Evolutionary conservation across 30 jellyfish, hydroid and myxozoan genomes (phyloP).

Genomic region (Hydractinia echinata): DNA sequence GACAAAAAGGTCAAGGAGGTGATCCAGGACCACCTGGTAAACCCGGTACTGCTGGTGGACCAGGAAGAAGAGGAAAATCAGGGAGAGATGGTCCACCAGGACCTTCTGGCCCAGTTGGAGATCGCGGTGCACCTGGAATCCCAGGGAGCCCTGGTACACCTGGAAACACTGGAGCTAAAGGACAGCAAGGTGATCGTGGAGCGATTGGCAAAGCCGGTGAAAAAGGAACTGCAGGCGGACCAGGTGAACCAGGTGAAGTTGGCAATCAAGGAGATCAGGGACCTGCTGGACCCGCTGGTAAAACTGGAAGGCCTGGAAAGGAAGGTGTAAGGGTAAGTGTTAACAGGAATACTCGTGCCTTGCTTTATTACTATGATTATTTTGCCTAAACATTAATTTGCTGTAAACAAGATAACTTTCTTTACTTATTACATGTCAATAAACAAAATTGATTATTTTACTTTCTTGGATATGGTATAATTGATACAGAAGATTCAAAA

Average conservation of each 20-base stretch:
- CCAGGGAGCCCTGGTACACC: constrained; percentile 65
- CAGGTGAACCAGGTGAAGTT: constrained; percentile 66
- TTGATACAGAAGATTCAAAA: too few relatives aligned
- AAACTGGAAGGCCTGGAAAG: constrained; percentile 82
- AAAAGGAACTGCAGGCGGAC: constrained; percentile 55
- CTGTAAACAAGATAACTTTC: too few relatives aligned
- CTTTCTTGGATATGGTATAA: too few relatives aligned
- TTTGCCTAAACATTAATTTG: too few relatives aligned
- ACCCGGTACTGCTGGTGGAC: constrained; percentile 67
- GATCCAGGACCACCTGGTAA: constrained; percentile 58
- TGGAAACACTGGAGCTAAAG: constrained; percentile 47
- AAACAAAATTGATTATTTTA: too few relatives aligned
- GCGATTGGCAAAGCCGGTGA: constrained; percentile 34
- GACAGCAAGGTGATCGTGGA: constrained; percentile 54
- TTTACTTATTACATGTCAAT: too few relatives aligned
- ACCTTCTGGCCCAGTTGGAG: constrained; percentile 62
- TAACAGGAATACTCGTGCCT: neutral
- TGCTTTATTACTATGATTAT: too few relatives aligned
- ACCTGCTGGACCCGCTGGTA: constrained; percentile 56
- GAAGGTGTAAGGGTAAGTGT: constrained; percentile 31
- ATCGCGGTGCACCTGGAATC: constrained; percentile 52
- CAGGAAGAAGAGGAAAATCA: constrained; percentile 57
- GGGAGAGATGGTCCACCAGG: constrained; percentile 44
- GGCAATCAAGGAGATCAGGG: constrained; percentile 54
- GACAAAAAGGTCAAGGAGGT: constrained; percentile 40